Percentiles rank a stretch among this genome's conserved stretches.
Conservation (phyloP, 2,797 vertebrate genomes). For the Gadopsis bispinosus region DNA sequence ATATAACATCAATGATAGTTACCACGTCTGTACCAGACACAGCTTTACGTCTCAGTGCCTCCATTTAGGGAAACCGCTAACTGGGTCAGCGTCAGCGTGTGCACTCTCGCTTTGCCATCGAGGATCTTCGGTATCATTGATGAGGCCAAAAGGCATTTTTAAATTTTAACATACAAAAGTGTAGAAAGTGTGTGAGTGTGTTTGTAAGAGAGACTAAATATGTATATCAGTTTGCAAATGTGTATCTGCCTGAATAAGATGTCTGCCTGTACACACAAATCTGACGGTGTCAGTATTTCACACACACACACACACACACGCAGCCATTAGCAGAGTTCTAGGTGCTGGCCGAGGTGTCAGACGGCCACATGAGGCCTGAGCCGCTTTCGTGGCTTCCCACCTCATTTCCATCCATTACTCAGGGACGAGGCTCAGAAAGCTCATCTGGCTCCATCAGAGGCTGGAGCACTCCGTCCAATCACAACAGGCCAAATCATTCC, state of each 20-base stretch:
- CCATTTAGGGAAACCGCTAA: neutral
- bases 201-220: neutral
- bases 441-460: slow-evolving; percentile 56
- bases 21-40: no score
- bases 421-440: slow-evolving; percentile 28
- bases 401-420: slow-evolving; percentile 61
- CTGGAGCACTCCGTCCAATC: slow-evolving; percentile 28
- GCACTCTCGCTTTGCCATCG: no score
- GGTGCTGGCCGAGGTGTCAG: slow-evolving; percentile 49
- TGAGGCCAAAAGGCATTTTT: neutral
- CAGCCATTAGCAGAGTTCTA: slow-evolving; percentile 31
- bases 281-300: slow-evolving; percentile 14
- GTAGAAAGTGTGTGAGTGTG: neutral
- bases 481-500: neutral
- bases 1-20: no score
- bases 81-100: neutral
- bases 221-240: neutral
- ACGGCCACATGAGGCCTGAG: slow-evolving; percentile 52
- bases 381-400: slow-evolving; percentile 35
- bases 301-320: slow-evolving; percentile 14
- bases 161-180: neutral
- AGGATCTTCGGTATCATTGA: neutral
- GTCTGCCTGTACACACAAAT: slow-evolving; percentile 16
- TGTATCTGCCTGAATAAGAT: slow-evolving; percentile 23
- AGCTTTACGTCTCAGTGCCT: no score